Evolutionary conservation across 2,888 invertebrate species (phyloP), one percentile per base, ranked within the genome.

Genomic region (Lepetodrilus schrolli): DNA sequence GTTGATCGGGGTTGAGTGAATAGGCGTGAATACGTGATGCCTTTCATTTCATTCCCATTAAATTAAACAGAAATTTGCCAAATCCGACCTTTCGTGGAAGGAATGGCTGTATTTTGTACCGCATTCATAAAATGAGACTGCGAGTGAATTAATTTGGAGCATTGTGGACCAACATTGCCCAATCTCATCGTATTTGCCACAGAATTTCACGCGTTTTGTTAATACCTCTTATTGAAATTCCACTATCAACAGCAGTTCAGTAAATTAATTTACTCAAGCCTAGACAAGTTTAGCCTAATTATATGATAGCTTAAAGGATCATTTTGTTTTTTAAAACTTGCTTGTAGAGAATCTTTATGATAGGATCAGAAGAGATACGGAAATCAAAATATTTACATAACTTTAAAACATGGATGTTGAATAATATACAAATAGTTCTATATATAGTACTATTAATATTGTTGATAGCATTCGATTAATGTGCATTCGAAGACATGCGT

Each of bases 41-140:
- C 47, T 68, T 68, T 68, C 68, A 68, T 43, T 43, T 47, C 68
- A 68, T 68, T 68, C 47, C 68, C 68, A 68, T 26, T 47, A 68
- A 68, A 68, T 68, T 47, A 68, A 68, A 68, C 43, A 68, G 68
- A 68, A 68, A 68, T 47, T 68, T 47, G 30, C 68, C 8, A 38
- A 38, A 68, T 47, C 43, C 68, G 43, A 38, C 26, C 43, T 47
- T n/a, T 68, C 43, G 23, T 47, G 13, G 13, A 47, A 23, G 68
- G 23, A 68, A 68, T 30, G 21, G 26, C 47, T 47, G 26, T 38
- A n/a, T 47, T 17, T n/a, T 68, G 23, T 26, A 13, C 21, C 68
- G 47, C 13, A 38, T 68, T 38, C 47, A 43, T 26, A 23, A 26
- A 38, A 68, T 47, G 26, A 23, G 34, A 30, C 21, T 21, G 58